Conservation (phyloP, 2,113 vertebrate species). For the Scytalopus superciliaris region DNA sequence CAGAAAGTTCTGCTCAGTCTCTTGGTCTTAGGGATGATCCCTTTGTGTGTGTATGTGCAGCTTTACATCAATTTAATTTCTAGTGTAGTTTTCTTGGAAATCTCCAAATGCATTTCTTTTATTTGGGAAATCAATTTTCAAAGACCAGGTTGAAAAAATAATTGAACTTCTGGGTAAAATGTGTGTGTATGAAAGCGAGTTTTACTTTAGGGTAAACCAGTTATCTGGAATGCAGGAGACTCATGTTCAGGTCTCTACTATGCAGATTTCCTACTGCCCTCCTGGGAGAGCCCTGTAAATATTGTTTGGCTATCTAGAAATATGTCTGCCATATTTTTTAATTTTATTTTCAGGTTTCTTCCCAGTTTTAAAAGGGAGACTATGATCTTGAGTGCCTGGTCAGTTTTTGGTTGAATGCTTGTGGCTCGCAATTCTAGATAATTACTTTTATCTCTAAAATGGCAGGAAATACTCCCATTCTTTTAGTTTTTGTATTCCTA, state of each 20-base stretch:
- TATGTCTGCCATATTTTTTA: fast-evolving
- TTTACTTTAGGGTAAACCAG: neutral
- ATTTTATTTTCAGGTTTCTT: neutral
- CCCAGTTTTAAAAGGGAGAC: neutral
- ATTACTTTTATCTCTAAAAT: neutral
- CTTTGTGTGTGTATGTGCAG: neutral
- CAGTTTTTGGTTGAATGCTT: neutral
- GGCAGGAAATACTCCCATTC: neutral
- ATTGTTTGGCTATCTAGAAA: neutral
- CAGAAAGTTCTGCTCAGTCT: neutral
- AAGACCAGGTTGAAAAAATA: neutral
- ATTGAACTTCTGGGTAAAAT: neutral
- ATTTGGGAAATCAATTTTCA: neutral
- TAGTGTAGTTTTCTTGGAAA: neutral
- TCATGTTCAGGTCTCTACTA: neutral
- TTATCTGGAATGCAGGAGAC: neutral
- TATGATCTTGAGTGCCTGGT: neutral
- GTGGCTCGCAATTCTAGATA: neutral
- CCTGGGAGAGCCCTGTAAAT: neutral
- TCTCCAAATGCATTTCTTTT: neutral
- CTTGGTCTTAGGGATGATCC: neutral
- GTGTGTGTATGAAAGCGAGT: too few species aligned
- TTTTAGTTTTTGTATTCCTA: neutral
- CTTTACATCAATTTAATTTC: neutral
- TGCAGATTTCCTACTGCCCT: neutral